Evolutionary conservation across 2,113 vertebrate species (phyloP), one percentile per base, ranked within the genome.

Genomic region (Artemisiospiza belli): DNA sequence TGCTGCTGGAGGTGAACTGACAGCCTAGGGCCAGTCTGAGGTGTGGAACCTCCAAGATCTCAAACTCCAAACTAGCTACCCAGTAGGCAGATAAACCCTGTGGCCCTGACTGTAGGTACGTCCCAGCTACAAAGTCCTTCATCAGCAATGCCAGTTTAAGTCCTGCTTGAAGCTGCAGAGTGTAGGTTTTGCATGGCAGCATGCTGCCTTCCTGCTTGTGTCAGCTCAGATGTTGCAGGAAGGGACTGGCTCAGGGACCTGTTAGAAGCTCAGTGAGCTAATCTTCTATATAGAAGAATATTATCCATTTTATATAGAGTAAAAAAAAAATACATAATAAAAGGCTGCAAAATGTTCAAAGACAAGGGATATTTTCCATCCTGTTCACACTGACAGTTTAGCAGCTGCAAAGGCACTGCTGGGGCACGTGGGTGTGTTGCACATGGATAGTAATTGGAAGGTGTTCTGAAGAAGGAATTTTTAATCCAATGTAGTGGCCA

Each of bases 401-500:
- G 41, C 25, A 59, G 39, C 78, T 87, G 61, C 46, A 64, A 72
- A 89, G 66, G 24, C 37, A 47, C 33, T 82, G 22, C 35, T 61
- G 25, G 17, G 31, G n/a, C 19, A 20, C 18, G 15, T 64, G 70
- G 35, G 17, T 18, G 11, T 69, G 25, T 80, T 87, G 67, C 49
- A 76, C 1, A 5, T 54, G 70, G 37, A 28, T 54, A 49, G 62
- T 37, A 67, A 76, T 24, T 68, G 51, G 52, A 81, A 87, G 39
- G 21, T 58, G 31, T 54, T 95, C 92, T 89, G 62, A 91, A 75
- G 57, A 87, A 67, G 30, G 78, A 93, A 85, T 69, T 70, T 93
- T 87, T 87, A 76, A 68, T 87, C 62, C 1, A 3, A 54, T 25
- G 49, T 87, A 49, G 35, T 37, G 85, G 39, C 41, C 69, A 85